These are phyloP conservation scores for Athripsodes cinereus DNA, from an alignment of 2,888 invertebrate species.

Conservation along the genomic window DNA sequence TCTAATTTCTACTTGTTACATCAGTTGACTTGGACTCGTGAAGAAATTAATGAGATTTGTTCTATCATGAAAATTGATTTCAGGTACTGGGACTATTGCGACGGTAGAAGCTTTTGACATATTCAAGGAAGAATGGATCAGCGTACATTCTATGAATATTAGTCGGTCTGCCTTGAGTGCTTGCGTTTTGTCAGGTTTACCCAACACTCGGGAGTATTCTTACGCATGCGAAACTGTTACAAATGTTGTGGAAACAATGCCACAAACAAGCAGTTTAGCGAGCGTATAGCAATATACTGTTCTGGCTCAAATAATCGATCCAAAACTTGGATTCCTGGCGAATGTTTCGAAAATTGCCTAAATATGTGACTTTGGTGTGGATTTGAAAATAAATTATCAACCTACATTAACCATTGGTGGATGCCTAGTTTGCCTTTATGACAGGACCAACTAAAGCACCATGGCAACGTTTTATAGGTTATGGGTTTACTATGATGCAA, in stretches of 20 bases:
- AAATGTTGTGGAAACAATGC: background rate
- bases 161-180: slow-evolving; percentile 76
- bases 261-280: background rate
- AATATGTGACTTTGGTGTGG: too few species aligned
- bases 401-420: too few species aligned
- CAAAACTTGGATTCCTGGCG: too few species aligned
- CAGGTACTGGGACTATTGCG: slow-evolving; percentile 48
- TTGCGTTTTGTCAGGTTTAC: slow-evolving; percentile 67
- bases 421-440: too few species aligned
- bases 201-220: slow-evolving; percentile 63
- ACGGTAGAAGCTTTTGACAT: slow-evolving; percentile 75
- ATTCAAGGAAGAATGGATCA: slow-evolving; percentile 58
- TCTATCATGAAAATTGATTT: background rate
- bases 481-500: too few species aligned
- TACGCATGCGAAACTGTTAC: background rate
- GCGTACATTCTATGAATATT: slow-evolving; percentile 71
- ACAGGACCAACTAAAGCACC: too few species aligned
- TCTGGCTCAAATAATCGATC: too few species aligned
- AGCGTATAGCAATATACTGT: background rate
- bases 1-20: background rate
- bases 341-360: too few species aligned
- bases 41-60: too few species aligned
- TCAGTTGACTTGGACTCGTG: background rate
- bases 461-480: too few species aligned
- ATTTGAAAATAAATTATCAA: too few species aligned